Evolutionary conservation across 2,797 vertebrate species (phyloP).

Genomic region (Halcyon smyrnensis): DNA sequence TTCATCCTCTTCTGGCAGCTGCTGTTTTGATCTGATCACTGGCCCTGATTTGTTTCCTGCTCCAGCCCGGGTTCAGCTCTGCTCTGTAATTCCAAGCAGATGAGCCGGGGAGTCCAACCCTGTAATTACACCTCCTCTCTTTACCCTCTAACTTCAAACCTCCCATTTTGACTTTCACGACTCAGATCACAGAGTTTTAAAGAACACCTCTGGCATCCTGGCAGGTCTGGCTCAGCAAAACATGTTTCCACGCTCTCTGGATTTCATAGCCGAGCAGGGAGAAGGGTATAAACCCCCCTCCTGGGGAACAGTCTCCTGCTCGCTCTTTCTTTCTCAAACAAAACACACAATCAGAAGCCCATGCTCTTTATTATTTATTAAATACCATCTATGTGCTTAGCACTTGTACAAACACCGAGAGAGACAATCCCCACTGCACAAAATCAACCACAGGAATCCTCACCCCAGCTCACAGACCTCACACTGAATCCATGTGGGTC

Average conservation of each 20-base stretch:
- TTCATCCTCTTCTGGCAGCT: slow-evolving; percentile 79
- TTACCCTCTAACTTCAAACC: slow-evolving; percentile 78
- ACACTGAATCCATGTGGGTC: background rate
- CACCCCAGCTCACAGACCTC: background rate
- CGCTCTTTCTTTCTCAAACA: slow-evolving; percentile 37
- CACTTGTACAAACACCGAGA: slow-evolving; percentile 49
- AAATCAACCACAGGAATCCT: slow-evolving; percentile 2
- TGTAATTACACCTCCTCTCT: slow-evolving; percentile 84
- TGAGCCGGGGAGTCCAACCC: slow-evolving; percentile 80
- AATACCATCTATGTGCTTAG: slow-evolving; percentile 40
- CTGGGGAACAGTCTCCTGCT: slow-evolving; percentile 19
- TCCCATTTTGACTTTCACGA: slow-evolving; percentile 73
- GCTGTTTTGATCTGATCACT: slow-evolving; percentile 82
- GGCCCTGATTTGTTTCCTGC: slow-evolving; percentile 81
- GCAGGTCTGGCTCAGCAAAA: slow-evolving; percentile 66
- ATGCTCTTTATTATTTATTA: slow-evolving; percentile 63
- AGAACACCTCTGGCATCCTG: slow-evolving; percentile 73
- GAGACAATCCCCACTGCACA: slow-evolving; percentile 9
- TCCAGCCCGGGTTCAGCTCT: slow-evolving; percentile 82
- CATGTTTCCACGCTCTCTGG: background rate
- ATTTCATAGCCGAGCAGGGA: slow-evolving; percentile 14
- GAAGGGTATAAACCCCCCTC: slow-evolving; percentile 16
- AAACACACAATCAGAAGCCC: slow-evolving; percentile 35
- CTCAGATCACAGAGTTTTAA: slow-evolving; percentile 67
- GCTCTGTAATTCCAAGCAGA: slow-evolving; percentile 87